phyloP scores from a whole-genome alignment of 2,113 vertebrate species.

The Brienomyrus longianalis region DNA sequence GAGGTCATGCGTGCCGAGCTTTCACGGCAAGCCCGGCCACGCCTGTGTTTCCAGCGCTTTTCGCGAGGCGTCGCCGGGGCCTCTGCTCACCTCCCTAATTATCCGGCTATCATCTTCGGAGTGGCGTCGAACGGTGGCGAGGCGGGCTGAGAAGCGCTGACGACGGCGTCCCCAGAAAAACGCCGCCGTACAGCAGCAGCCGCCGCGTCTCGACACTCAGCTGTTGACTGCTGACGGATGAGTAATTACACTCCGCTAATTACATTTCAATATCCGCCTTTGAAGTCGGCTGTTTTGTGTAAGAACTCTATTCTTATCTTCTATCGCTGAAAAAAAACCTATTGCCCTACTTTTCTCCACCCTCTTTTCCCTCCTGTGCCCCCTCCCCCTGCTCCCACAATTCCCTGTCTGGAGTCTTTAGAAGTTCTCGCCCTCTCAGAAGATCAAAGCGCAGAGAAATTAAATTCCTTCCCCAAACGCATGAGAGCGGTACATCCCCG shows the following conservation, averaged over 20 bases:
- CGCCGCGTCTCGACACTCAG: slow-evolving; percentile 27
- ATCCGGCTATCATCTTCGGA: background rate
- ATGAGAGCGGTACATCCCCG: slow-evolving; percentile 19
- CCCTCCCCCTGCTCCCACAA: background rate
- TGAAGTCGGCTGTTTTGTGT: slow-evolving; percentile 32
- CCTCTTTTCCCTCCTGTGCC: slow-evolving; percentile 8
- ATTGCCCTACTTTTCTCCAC: slow-evolving; percentile 37
- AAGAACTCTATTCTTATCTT: slow-evolving; percentile 34
- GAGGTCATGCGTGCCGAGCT: background rate
- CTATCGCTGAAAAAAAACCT: slow-evolving; percentile 37
- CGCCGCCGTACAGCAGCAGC: background rate
- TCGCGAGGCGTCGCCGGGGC: background rate
- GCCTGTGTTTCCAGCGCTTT: background rate
- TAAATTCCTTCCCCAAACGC: slow-evolving; percentile 29
- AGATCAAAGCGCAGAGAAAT: slow-evolving; percentile 35
- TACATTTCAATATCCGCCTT: slow-evolving; percentile 30
- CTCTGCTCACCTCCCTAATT: background rate
- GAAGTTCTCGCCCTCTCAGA: slow-evolving; percentile 31
- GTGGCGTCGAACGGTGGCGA: background rate
- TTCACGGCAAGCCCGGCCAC: background rate
- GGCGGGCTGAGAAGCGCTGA: background rate
- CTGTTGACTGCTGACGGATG: slow-evolving; percentile 33
- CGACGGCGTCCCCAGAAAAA: background rate
- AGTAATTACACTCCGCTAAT: slow-evolving; percentile 33
- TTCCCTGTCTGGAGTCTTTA: slow-evolving; percentile 30